Conservation (phyloP, 1,140 invertebrate genomes). For the Cotesia vestalis region DNA sequence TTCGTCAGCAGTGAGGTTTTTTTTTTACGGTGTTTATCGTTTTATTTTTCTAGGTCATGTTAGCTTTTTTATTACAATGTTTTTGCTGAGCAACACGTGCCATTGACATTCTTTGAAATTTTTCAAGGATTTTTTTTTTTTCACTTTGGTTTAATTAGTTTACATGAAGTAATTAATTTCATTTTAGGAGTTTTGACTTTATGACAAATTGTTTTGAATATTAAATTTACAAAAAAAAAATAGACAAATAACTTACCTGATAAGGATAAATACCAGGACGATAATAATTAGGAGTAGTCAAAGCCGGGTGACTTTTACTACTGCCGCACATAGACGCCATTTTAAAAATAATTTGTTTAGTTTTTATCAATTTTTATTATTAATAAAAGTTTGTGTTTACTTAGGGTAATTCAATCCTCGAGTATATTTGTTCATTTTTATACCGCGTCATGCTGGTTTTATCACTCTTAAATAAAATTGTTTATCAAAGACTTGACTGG, state of each 20-base stretch:
- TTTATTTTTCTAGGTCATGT: conserved; percentile 4
- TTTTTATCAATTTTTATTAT: background rate
- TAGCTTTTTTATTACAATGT: background rate
- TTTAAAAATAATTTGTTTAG: conserved; percentile 29
- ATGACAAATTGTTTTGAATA: too few relatives aligned
- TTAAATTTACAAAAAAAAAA: too few relatives aligned
- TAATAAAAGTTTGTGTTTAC: background rate
- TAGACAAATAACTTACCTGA: conserved; percentile 53
- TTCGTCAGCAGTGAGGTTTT: too few relatives aligned
- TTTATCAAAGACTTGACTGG: too few relatives aligned
- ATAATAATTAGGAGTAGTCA: conserved; percentile 60
- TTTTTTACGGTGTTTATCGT: background rate
- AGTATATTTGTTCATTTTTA: too few relatives aligned
- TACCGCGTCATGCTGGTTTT: background rate
- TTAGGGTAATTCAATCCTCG: background rate
- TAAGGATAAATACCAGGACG: conserved; percentile 60
- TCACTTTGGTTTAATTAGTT: background rate
- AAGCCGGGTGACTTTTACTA: conserved; percentile 59
- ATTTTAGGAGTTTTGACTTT: too few relatives aligned
- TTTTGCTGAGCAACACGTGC: too few relatives aligned
- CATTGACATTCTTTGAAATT: too few relatives aligned
- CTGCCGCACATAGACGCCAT: conserved; percentile 65
- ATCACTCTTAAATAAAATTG: background rate
- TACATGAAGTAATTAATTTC: too few relatives aligned
- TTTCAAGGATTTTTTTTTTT: background rate